These are phyloP conservation scores for Lasiurus cinereus DNA, from an alignment of 2,113 vertebrate genomes.

Conservation along the genomic window DNA sequence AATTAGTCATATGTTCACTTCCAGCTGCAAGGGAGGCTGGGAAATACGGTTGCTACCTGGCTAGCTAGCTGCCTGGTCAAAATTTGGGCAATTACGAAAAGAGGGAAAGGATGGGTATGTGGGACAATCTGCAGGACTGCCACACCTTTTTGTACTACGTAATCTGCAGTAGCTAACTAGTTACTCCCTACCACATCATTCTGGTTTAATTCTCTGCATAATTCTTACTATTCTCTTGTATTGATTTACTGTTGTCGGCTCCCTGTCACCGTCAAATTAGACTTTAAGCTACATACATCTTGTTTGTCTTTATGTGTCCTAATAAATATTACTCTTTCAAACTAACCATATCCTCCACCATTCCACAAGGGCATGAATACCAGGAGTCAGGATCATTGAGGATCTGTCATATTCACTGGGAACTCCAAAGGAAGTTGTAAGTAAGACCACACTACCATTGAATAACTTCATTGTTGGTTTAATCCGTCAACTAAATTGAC, in stretches of 20 bases:
- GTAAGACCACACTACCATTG: not conserved
- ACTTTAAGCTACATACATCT: not conserved
- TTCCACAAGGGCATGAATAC: not conserved
- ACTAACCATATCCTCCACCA: not conserved
- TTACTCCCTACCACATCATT: not conserved
- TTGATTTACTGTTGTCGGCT: not conserved
- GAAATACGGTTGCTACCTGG: not conserved
- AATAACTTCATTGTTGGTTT: not conserved
- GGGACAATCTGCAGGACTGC: not conserved
- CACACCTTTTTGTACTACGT: not conserved
- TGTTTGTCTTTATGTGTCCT: slow-evolving; percentile 17
- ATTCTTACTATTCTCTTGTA: not conserved
- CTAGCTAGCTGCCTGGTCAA: not conserved
- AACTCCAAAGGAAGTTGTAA: not conserved
- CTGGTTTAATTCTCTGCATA: not conserved
- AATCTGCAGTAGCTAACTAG: not conserved
- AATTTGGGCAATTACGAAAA: not conserved
- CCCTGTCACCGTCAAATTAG: not conserved
- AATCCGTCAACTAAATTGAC: slow-evolving; percentile 10
- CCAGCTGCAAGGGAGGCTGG: not conserved
- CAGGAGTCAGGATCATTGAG: not conserved
- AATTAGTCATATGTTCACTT: not conserved
- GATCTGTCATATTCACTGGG: not conserved
- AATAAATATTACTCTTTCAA: slow-evolving; percentile 10
- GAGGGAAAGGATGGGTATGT: not conserved